Percentiles rank a stretch among this genome's conserved stretches.
Conservation (phyloP, 1,140 invertebrate genomes). For the Polypedilum vanderplanki region DNA sequence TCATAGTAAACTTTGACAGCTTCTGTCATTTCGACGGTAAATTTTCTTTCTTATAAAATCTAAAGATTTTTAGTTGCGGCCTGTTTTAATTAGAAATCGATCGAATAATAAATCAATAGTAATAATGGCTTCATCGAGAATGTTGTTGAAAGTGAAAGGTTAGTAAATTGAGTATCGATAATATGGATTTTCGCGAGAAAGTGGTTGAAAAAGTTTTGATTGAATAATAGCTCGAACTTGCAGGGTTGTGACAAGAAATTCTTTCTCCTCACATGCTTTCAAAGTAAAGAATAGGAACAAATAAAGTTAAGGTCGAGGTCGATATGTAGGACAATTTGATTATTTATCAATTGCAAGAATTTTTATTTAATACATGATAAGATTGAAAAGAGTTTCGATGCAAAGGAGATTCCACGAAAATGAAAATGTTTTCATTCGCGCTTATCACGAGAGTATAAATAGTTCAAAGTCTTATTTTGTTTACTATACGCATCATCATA, state of each 20-base stretch:
- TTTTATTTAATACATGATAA: no score
- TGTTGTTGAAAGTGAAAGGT: constrained; percentile 23
- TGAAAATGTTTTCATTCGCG: no score
- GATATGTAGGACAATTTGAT: no score
- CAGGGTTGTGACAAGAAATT: not conserved
- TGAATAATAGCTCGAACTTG: constrained; percentile 14
- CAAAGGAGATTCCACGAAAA: no score
- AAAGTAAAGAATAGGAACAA: not conserved
- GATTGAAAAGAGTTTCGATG: no score
- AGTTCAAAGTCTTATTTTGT: no score
- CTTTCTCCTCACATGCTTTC: constrained; percentile 8
- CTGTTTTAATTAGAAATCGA: not conserved
- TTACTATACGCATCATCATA: no score
- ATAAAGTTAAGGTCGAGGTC: not conserved
- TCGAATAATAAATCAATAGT: not conserved
- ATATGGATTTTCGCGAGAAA: not conserved
- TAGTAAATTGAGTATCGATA: not conserved
- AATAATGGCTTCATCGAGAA: constrained; percentile 13
- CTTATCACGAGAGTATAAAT: no score
- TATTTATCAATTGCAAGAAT: no score
- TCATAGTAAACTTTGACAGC: not conserved
- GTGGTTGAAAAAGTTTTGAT: constrained; percentile 21
- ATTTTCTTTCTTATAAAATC: not conserved
- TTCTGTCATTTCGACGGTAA: not conserved
- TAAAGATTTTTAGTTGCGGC: not conserved